Evolutionary conservation across 2,888 invertebrate genomes (phyloP), one percentile per base, ranked within the genome.

Genomic region (Drosophila algonquin): DNA sequence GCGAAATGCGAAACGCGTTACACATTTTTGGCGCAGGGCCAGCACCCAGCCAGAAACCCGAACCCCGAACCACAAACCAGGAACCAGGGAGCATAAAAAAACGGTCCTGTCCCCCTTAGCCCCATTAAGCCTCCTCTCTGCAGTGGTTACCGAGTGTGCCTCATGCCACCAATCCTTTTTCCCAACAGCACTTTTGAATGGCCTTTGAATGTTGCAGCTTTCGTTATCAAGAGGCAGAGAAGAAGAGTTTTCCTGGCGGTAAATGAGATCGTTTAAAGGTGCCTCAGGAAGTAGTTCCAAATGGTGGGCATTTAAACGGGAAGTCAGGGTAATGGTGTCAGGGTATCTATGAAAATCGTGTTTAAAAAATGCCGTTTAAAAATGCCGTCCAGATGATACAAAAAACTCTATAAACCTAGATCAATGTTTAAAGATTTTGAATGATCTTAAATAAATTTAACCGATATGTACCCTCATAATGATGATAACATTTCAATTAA

Each of bases 1-100:
- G 67, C 57, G 18, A 57, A 44, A 44, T 53, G 35, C 61, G 51
- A 72, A 71, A 46, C 62, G 67, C 71, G 47, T 54, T 73, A 68
- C 58, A 64, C 69, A 73, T 70, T 73, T 72, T 80, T 86, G 86
- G 84, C 56, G 51, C 30, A 21, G 47, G 72, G 84, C 86, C 88
- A 86, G 70, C 64, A 10, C 56, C 50, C 50, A 67, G n/a, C 64
- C 50, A 24, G 18, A 56, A 27, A 18, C 40, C 14, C 6, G 27
- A 27, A 27, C 7, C 24, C 3, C 3, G 3, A 4, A 24, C 35
- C 35, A 35, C 3, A 0, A 4, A 24, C 35, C 35, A 35, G 35
- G 5, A 12, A 12, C 35, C 35, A 40, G 14, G 14, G 14, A 6
- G 40, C 40, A 56, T 55, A 65, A 65, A 63, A 63, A 67, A 56